Conservation (phyloP, 2,113 vertebrate genomes). For the Excalfactoria chinensis region DNA sequence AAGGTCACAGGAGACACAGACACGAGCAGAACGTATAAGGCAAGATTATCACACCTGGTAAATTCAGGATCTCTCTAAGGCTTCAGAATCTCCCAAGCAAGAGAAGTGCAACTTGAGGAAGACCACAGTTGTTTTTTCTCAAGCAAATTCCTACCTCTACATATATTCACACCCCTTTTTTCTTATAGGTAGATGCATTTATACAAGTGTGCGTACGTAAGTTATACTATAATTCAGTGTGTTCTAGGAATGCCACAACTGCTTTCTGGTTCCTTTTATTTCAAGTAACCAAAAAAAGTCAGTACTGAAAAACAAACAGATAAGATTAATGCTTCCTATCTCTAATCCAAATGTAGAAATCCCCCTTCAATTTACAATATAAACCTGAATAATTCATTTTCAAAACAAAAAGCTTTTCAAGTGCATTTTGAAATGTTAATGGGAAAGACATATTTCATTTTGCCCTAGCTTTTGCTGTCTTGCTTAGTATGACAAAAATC, state of each 20-base stretch:
- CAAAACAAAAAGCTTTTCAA: slow-evolving; percentile 18
- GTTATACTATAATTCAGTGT: neutral
- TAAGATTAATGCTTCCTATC: neutral
- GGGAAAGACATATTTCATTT: neutral
- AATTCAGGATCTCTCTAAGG: neutral
- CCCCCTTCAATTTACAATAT: neutral
- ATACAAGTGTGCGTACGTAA: neutral
- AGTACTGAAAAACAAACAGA: neutral
- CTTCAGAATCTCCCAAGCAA: neutral
- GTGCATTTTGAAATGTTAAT: neutral
- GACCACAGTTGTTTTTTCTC: neutral
- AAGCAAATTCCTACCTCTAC: neutral
- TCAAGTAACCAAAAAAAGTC: neutral
- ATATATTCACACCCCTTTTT: neutral
- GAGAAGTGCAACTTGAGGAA: neutral
- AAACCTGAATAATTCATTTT: slow-evolving; percentile 37
- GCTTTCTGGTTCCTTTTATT: neutral
- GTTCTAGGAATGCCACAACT: neutral
- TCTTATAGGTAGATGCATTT: neutral
- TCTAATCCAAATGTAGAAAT: neutral
- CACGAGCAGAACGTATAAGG: neutral
- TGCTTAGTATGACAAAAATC: slow-evolving; percentile 15
- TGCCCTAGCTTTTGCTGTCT: slow-evolving; percentile 25
- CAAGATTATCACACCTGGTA: neutral
- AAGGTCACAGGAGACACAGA: slow-evolving; percentile 16